Evolutionary conservation across 1,140 invertebrate genomes (phyloP), one percentile per base, ranked within the genome.

Genomic region (Drosophila pseudoobscura): DNA sequence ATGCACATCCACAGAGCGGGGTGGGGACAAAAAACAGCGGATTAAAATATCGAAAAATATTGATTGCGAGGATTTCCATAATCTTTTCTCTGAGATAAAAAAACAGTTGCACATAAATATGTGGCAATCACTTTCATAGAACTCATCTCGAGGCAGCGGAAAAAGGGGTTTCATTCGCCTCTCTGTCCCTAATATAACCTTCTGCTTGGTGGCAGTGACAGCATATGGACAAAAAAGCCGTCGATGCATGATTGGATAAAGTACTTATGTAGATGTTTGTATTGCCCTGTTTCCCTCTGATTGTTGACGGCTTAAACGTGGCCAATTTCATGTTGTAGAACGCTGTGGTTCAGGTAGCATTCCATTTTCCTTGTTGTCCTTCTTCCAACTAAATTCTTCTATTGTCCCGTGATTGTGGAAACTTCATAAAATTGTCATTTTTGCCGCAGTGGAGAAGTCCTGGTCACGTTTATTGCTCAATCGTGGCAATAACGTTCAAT

Each of bases 401-500:
- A 3, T 24, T 24, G 3, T 4, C 24, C 24, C 24, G 24, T 24
- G 24, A 3, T 17, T 45, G 22, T 44, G 47, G 47, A 45, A 57
- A 44, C 46, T 47, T 43, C 17, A 57, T 79, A 51, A 60, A 63
- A 84, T 77, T 62, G 64, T 69, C 54, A 76, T 78, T 68, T 70
- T 70, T 63, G 52, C 50, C 65, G 55, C 26, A 29, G 3, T 6
- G 24, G 20, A 26, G 20, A 29, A 44, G 52, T 46, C 57, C 47
- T 71, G 50, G 60, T 64, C 58, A 69, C 57, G 64, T 63, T 62
- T 74, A 68, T 66, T 65, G 56, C 44, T 13, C 62, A 75, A 75
- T 66, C 61, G 68, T 35, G 58, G 61, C 83, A 88, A 88, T 78
- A 87, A 82, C 49, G 73, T 84, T 70, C 80, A 77, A 84, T 84